Percentiles rank a stretch among this genome's conserved stretches.
Conservation (phyloP, 2,797 vertebrate genomes). For the Hypotaenidia philippensis region DNA sequence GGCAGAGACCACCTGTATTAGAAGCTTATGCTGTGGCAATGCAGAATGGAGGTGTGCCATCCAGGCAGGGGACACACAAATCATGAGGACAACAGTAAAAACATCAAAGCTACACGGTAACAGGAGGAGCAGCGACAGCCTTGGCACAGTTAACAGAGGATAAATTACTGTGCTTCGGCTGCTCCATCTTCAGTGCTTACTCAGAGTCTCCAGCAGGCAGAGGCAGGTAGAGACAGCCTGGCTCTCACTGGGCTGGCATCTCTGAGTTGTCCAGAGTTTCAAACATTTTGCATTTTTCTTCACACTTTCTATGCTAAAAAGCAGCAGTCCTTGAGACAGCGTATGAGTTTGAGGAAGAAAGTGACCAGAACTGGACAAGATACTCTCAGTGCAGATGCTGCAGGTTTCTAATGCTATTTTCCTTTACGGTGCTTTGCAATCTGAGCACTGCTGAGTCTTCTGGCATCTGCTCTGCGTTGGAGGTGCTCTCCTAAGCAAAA, state of each 20-base stretch:
- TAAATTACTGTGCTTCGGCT: not conserved
- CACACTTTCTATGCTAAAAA: not conserved
- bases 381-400: not conserved
- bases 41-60: not conserved
- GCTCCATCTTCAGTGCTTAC: not conserved
- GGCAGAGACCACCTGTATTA: not conserved
- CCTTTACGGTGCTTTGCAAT: not conserved
- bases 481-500: not conserved
- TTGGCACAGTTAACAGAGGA: not conserved
- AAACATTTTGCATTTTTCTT: not conserved
- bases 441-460: not conserved
- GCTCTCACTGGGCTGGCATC: not conserved
- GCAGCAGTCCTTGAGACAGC: not conserved
- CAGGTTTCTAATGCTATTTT: not conserved
- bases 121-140: not conserved
- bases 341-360: not conserved
- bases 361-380: not conserved
- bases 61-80: not conserved
- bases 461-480: not conserved
- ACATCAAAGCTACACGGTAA: rapidly evolving
- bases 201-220: not conserved
- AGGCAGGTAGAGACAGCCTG: not conserved
- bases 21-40: rapidly evolving
- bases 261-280: not conserved
- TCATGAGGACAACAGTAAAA: not conserved